Evolutionary conservation across 2,113 vertebrate genomes (phyloP).

Genomic region (Typhlomys cinereus): DNA sequence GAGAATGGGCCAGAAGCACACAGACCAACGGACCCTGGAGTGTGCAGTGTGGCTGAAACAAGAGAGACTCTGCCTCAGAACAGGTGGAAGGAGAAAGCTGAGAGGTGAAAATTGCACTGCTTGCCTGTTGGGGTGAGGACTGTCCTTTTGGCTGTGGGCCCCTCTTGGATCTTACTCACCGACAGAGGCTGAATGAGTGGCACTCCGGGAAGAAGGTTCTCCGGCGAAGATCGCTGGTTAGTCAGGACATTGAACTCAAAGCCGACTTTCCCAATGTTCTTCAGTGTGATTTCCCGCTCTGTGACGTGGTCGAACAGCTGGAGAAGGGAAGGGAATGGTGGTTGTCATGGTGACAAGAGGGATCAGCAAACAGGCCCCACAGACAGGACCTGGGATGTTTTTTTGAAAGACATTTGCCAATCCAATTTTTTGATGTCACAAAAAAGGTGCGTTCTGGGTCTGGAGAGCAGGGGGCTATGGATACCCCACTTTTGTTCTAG

Average conservation of each 20-base stretch:
- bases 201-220: slow-evolving; percentile 81
- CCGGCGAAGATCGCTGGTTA: background rate
- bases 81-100: too few relatives aligned
- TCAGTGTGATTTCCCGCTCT: slow-evolving; percentile 84
- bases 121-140: background rate
- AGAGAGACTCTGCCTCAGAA: too few relatives aligned
- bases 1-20: too few relatives aligned
- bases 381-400: background rate
- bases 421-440: background rate
- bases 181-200: slow-evolving; percentile 83
- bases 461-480: background rate
- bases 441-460: background rate
- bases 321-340: background rate
- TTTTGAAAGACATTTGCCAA: background rate
- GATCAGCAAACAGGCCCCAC: background rate
- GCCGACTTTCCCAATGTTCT: slow-evolving; percentile 87
- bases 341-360: background rate
- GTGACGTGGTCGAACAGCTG: slow-evolving; percentile 88
- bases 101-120: too few relatives aligned
- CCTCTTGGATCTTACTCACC: slow-evolving; percentile 81
- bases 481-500: background rate
- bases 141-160: background rate
- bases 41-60: too few relatives aligned
- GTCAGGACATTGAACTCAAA: slow-evolving; percentile 85
- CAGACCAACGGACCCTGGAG: too few relatives aligned